Evolutionary conservation across 2,888 invertebrate genomes (phyloP), one percentile per base, ranked within the genome.

Genomic region (Molorchus minor): DNA sequence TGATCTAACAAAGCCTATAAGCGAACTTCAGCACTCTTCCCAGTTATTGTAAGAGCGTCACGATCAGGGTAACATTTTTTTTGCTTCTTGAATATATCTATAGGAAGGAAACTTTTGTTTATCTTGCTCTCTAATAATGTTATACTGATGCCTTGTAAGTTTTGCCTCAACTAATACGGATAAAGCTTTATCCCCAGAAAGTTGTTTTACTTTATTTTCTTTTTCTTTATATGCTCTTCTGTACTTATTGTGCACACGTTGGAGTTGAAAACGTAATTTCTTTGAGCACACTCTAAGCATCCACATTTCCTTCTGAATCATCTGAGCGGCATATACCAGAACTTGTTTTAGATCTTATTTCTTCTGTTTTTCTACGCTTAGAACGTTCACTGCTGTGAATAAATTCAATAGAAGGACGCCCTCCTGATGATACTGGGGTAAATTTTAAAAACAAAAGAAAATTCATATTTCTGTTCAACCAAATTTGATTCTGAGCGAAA

Each of bases 261-360:
- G n/a, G 16, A 10, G 16, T 15, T 4, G 38, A 38, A 38, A 15
- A 15, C 4, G 16, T 16, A 13, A 15, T 12, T 38, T 15, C 8
- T 38, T 38, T 7, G 2, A 12, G 44, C 36, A 25, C 25, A 4
- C 5, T 25, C 8, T 4, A 4, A 19, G 54, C 29, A 43, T 54
- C 43, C 7, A 33, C 0, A n/a, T 54, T 29, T 3, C 46, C 55
- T 30, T 36, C 3, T 36, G 38, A 10, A 19, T 40, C 51, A 57
- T 57, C 41, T 51, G 57, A n/a, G 44, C 51, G 19, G 51, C 57
- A 12, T 51, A 57, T 1, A 3, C 15, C n/a, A 57, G 19, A 25
- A 15, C 16, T 35, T 7, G 20, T 8, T 8, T 13, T 12, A 44
- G 25, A 51, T 2, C 51, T 16, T 1, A 57, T 10, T 13, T 10